Evolutionary conservation across 2,113 vertebrate genomes (phyloP).

Genomic region (Lasiurus cinereus): DNA sequence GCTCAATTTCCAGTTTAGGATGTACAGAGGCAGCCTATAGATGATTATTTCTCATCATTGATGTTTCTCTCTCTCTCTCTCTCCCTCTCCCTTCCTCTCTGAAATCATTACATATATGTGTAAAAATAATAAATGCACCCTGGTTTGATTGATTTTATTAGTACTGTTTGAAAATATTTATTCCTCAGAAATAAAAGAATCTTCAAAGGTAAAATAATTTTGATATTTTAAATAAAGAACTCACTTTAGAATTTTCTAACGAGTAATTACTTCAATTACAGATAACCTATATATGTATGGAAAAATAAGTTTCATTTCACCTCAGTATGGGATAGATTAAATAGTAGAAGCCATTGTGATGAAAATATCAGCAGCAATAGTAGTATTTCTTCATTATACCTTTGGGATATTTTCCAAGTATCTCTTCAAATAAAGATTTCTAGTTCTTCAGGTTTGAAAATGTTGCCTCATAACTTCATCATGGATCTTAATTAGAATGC

Average conservation of each 20-base stretch:
- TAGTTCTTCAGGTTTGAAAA: not conserved
- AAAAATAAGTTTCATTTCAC: not conserved
- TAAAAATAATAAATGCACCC: not conserved
- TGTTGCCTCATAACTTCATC: not conserved
- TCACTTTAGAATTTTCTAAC: not conserved
- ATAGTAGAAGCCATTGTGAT: not conserved
- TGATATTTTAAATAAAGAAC: not conserved
- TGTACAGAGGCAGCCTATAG: no score
- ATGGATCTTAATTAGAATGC: not conserved
- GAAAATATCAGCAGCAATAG: not conserved
- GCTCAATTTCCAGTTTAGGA: no score
- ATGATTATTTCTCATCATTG: no score
- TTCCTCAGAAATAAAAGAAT: not conserved
- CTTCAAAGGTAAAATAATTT: not conserved
- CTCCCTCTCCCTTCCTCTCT: no score
- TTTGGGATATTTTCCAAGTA: not conserved
- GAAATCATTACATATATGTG: no score
- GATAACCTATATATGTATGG: not conserved
- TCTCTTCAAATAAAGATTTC: constrained; percentile 25
- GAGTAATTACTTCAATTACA: not conserved
- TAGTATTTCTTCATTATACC: not conserved
- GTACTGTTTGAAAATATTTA: not conserved
- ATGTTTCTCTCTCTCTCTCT: no score
- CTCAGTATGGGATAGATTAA: not conserved
- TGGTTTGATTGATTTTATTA: not conserved